A percentile compares a stretch with the other conserved stretches of the same genome.
Conservation (phyloP, 2,113 vertebrate genomes). For the Montifringilla adamsi region DNA sequence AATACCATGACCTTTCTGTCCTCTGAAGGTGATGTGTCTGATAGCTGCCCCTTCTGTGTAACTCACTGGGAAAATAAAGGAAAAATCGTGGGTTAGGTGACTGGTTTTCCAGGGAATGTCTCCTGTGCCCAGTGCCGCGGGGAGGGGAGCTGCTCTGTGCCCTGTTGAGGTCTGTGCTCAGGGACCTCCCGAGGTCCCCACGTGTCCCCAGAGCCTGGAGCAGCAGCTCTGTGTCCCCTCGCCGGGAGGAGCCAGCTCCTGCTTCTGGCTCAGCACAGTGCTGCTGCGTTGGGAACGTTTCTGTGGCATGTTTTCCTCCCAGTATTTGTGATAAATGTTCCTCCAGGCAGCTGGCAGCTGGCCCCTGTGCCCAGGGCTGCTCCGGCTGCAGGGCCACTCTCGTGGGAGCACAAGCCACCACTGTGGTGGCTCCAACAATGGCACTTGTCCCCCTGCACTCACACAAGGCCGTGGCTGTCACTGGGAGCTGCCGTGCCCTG, state of each 20-base stretch:
- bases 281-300: rapidly evolving
- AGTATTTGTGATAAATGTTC: background rate
- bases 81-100: rapidly evolving
- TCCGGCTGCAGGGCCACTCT: background rate
- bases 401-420: background rate
- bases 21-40: background rate
- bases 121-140: rapidly evolving
- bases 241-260: rapidly evolving
- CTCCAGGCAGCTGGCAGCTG: background rate
- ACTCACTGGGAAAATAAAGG: rapidly evolving
- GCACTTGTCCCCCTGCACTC: background rate
- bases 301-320: background rate
- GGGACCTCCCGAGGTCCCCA: rapidly evolving
- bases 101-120: background rate
- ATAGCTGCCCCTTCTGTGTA: background rate
- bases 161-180: background rate
- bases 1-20: background rate
- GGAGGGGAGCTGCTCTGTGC: background rate
- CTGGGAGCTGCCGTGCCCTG: background rate
- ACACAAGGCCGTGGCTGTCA: background rate
- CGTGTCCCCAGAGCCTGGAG: background rate
- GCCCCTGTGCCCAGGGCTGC: background rate
- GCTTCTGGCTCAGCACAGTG: rapidly evolving
- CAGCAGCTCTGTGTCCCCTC: background rate
- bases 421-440: background rate